phyloP scores from a whole-genome alignment of 1,140 invertebrate genomes.

The Meloidogyne hapla region DNA sequence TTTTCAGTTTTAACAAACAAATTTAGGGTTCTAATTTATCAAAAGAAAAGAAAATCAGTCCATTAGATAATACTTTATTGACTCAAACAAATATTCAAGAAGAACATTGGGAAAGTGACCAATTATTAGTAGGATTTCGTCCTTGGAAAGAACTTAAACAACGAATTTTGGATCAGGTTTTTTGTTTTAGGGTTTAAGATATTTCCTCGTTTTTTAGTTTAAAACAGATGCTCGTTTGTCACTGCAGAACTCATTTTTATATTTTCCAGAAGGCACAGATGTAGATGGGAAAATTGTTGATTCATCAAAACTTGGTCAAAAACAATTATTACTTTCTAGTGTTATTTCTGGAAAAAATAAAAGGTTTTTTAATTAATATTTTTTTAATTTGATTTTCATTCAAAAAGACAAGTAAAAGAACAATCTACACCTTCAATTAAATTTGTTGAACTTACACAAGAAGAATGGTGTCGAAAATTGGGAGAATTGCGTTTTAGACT shows the following conservation, averaged over 20 bases:
- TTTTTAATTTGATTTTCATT: not conserved
- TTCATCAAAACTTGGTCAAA: not conserved
- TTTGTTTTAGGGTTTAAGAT: too few relatives aligned
- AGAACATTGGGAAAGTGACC: slow-evolving; percentile 25
- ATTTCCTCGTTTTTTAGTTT: too few relatives aligned
- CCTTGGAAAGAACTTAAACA: slow-evolving; percentile 39
- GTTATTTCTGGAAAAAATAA: not conserved
- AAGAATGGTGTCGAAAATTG: slow-evolving; percentile 33
- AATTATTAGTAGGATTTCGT: slow-evolving; percentile 35
- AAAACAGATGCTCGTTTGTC: not conserved
- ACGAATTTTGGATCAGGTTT: slow-evolving; percentile 33
- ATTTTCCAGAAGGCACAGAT: not conserved
- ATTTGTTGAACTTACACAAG: slow-evolving; percentile 38
- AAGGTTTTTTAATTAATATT: not conserved
- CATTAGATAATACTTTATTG: slow-evolving; percentile 24
- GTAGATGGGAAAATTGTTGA: not conserved
- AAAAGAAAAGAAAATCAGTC: not conserved
- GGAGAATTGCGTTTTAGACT: slow-evolving; percentile 37
- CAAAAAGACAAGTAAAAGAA: not conserved
- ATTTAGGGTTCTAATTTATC: not conserved
- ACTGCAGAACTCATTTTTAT: not conserved
- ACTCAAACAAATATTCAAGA: not conserved
- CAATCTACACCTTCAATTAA: slow-evolving; percentile 7
- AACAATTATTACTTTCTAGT: not conserved
- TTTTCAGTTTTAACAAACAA: not conserved